A percentile compares a stretch with the other conserved stretches of the same genome.
These are phyloP conservation scores for Liparis tanakae DNA, from an alignment of 2,797 vertebrate genomes.

Conservation along the genomic window DNA sequence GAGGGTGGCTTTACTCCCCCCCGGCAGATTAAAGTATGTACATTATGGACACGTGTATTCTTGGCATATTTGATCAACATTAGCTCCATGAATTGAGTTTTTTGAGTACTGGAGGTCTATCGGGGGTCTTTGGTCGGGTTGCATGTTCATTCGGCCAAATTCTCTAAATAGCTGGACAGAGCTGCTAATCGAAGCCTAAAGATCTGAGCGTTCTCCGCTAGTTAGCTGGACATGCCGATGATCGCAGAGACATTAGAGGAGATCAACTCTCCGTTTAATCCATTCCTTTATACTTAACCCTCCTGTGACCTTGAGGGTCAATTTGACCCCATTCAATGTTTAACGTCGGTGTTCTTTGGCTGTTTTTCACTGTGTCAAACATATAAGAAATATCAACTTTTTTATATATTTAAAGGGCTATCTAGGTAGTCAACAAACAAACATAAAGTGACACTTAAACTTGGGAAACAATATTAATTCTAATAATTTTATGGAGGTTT, in stretches of 20 bases:
- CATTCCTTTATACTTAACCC: neutral
- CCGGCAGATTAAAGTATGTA: neutral
- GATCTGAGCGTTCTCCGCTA: neutral
- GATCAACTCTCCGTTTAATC: neutral
- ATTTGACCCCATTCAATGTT: too few species aligned
- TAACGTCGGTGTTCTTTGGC: too few species aligned
- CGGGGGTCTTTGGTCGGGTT: neutral
- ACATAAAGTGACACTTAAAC: too few species aligned
- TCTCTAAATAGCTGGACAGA: neutral
- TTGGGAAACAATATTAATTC: too few species aligned
- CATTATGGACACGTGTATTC: neutral
- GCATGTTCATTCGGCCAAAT: neutral
- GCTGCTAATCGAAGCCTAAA: neutral
- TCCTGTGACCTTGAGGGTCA: too few species aligned
- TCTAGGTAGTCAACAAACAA: too few species aligned
- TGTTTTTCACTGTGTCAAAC: too few species aligned
- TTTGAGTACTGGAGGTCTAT: neutral
- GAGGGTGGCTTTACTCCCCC: conserved; percentile 8
- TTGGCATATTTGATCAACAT: neutral
- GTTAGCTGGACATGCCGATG: neutral
- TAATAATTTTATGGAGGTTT: too few species aligned
- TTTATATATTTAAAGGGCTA: too few species aligned
- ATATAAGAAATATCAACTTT: too few species aligned
- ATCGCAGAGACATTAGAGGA: neutral
- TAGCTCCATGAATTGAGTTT: too few species aligned